phyloP scores from a whole-genome alignment of 2,888 invertebrate genomes.

The Sarcophaga rosellei region DNA sequence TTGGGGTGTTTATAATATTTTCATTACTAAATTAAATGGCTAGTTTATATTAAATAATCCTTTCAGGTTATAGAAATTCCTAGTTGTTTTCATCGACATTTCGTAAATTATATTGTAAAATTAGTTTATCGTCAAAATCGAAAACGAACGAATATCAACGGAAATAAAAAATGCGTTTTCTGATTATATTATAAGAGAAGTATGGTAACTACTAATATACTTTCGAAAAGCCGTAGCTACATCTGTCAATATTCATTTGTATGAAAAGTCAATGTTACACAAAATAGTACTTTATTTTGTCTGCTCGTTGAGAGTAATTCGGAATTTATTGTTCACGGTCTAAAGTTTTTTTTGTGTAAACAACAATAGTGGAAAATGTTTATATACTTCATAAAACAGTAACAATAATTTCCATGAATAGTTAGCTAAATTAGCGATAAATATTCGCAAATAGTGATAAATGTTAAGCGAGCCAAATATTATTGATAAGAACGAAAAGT shows the following conservation, averaged over 20 bases:
- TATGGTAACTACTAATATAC: not conserved
- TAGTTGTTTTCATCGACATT: too few relatives aligned
- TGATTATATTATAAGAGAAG: not conserved
- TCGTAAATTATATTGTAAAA: too few relatives aligned
- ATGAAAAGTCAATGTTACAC: conserved; percentile 48
- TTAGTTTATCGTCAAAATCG: too few relatives aligned
- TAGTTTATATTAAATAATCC: too few relatives aligned
- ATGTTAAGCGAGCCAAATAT: conserved; percentile 25
- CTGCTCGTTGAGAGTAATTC: conserved; percentile 44
- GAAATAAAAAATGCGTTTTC: not conserved
- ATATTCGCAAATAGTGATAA: not conserved
- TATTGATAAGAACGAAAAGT: conserved; percentile 21
- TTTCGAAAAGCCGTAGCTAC: conserved; percentile 3
- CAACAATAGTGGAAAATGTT: conserved; percentile 59
- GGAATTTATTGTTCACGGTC: conserved; percentile 60
- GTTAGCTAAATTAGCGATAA: conserved; percentile 32
- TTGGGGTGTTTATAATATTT: too few relatives aligned
- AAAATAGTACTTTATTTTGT: conserved; percentile 56
- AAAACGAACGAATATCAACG: too few relatives aligned
- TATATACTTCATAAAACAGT: conserved; percentile 26
- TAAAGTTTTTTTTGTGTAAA: conserved; percentile 60
- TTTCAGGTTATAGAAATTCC: too few relatives aligned
- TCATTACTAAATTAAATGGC: too few relatives aligned
- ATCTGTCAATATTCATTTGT: conserved; percentile 17
- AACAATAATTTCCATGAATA: conserved; percentile 13